Base-by-base conservation (phyloP, 2,113 vertebrate genomes). In the Pyrgilauda ruficollis region DNA sequence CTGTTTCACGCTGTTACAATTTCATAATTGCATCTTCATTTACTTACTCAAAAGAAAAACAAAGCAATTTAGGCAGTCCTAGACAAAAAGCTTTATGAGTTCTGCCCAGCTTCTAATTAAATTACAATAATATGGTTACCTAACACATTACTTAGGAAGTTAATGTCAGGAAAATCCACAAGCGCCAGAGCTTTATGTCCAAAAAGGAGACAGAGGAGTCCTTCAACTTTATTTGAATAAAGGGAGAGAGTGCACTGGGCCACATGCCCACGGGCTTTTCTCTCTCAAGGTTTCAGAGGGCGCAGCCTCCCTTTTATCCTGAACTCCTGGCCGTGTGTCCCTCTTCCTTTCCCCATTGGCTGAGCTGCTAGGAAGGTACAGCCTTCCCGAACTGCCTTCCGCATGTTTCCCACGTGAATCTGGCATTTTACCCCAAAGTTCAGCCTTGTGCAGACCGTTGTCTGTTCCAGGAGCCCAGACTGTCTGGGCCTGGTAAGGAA, bases 11-110 rank as follows among this genome's bases (percentile, higher is more conserved):
- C 56, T 75, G 35, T 55, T 87, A 49, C 52, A 37, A 55, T 85
- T 90, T 82, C 80, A 63, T 93, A 84, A 90, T 46, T 78, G 50
- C 50, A 62, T 62, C 56, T 78, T 93, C 69, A 35, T 84, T 91
- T 56, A 84, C 67, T 87, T 70, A 79, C 52, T 58, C 23, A n/a
- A 63, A 81, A 91, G 53, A 61, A 69, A 75, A 80, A 39, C 43
- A 88, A 70, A 80, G 59, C 61, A 24, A 52, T 79, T 83, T 73
- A 55, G 58, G 35, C 19, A 52, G 58, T 33, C 62, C 18, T 30
- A 82, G 49, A 83, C 67, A 88, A 79, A 72, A 93, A 56, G 13
- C 22, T 3, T 53, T 47, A 47, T 16, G 39, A 86, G n/a, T 30
- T 64, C 59, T 52, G n/a, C 24, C 19, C 44, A 20, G 58, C 37